Base-by-base conservation (phyloP, 2,888 invertebrate species). In the Bimastos eiseni region DNA sequence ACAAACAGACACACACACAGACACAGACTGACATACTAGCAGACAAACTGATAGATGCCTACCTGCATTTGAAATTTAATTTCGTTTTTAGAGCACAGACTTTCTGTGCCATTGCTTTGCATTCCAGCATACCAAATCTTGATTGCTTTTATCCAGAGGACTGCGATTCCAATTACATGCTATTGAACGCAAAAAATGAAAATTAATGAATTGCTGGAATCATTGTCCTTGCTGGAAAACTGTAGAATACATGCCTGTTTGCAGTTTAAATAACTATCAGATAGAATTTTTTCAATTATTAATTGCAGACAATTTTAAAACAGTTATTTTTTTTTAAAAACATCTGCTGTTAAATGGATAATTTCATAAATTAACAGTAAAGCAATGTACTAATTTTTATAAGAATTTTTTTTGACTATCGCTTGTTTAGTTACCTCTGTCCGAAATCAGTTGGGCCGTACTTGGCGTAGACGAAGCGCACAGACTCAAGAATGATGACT, bases 381-480 rank as follows among this genome's bases (percentile, higher is more conserved):
- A 13, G n/a, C 1, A 13, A 34, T 90, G 1, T 90, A 17, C 24
- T 83, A 15, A 41, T 6, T 8, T 44, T 89, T 38, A 21, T 30
- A 13, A 44, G 34, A 11, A 21, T 30, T 41, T 34, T 15, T 34
- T 41, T 44, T 41, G 24, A 36, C 36, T 89, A n/a, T 49, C 21
- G 19, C n/a, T 34, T 24, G 36, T 88, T 24, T 90, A 92, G 93
- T 91, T 91, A 11, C 92, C 92, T 89, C 96, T 99, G 92, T 97
- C 98, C 91, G 97, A 97, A 92, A 96, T 98, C 92, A 97, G 97
- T 95, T 99, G 99, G 99, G 98, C 99, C 19, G 97, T 97, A 90
- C 96, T 99, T 90, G 96, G 98, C 93, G 99, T 99, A 15, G 99
- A 99, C 95, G 99, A 99, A 96, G 99, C 99, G 34, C 99, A 99